These are phyloP conservation scores for Drosophila demipolita DNA, from an alignment of 2,888 invertebrate genomes.

Conservation along the genomic window DNA sequence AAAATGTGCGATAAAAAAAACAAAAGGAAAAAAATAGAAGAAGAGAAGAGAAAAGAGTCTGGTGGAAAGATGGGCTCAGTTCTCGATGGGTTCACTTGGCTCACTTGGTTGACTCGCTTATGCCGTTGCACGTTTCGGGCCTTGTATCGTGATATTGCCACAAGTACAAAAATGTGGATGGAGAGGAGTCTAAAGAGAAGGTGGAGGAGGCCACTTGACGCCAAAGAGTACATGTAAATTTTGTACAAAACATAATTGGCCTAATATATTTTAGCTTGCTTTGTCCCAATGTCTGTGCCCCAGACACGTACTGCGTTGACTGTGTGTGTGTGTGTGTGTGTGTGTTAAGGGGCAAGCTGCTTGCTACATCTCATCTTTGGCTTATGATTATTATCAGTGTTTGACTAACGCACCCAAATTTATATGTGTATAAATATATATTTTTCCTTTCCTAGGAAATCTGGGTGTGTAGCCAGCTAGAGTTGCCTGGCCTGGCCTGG, in stretches of 20 bases:
- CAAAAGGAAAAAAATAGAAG: background rate
- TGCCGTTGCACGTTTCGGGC: conserved; percentile 69
- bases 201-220: conserved; percentile 63
- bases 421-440: conserved; percentile 15
- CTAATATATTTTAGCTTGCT: conserved; percentile 71
- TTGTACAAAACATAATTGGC: conserved; percentile 74
- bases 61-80: conserved; percentile 22
- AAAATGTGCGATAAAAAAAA: conserved; percentile 46
- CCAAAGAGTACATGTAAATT: conserved; percentile 67
- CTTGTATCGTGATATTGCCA: conserved; percentile 68
- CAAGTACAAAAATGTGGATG: background rate
- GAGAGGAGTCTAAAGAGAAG: background rate
- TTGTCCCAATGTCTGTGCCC: conserved; percentile 44
- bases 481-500: background rate
- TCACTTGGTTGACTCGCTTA: conserved; percentile 40
- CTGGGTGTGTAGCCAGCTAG: conserved; percentile 59
- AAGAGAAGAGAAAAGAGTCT: conserved; percentile 21
- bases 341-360: conserved; percentile 27
- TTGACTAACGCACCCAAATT: conserved; percentile 79
- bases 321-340: background rate
- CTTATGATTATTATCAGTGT: conserved; percentile 78
- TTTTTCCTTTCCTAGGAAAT: conserved; percentile 58
- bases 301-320: conserved; percentile 49
- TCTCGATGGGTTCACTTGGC: conserved; percentile 28
- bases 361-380: conserved; percentile 48